phyloP scores from a whole-genome alignment of 2,888 invertebrate species.

The Amorpha juglandis region DNA sequence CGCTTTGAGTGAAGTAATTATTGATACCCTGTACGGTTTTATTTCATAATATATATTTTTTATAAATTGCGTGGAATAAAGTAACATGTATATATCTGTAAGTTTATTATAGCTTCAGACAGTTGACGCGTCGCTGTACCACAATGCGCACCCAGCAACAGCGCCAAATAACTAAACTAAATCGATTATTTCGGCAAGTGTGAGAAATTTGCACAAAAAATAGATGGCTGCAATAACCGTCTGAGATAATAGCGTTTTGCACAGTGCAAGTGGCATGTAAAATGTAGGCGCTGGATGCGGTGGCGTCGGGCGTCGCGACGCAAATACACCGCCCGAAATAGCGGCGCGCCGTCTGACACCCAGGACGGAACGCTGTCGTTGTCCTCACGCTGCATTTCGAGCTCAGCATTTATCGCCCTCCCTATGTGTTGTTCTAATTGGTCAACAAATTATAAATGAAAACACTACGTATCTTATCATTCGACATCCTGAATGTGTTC shows the following conservation, averaged over 20 bases:
- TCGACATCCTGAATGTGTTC: background rate
- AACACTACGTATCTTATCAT: background rate
- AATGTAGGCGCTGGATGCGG: conserved; percentile 54
- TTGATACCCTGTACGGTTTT: background rate
- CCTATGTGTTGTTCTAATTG: conserved; percentile 43
- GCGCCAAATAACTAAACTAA: background rate
- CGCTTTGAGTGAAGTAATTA: background rate
- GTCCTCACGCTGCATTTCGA: conserved; percentile 36
- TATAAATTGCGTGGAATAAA: background rate
- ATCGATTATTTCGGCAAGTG: background rate
- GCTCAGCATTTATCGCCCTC: conserved; percentile 48
- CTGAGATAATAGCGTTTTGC: conserved; percentile 47
- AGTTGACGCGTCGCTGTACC: background rate
- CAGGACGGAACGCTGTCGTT: conserved; percentile 53
- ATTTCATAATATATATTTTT: background rate
- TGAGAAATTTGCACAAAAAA: conserved; percentile 15
- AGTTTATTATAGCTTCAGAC: background rate
- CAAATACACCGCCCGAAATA: conserved; percentile 76
- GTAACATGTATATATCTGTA: background rate
- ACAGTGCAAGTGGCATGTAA: conserved; percentile 62
- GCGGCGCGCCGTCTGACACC: conserved; percentile 74
- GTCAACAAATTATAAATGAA: conserved; percentile 42
- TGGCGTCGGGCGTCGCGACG: conserved; percentile 58
- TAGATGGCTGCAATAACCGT: conserved; percentile 36
- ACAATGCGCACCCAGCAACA: background rate